Base-by-base conservation (phyloP, 1,140 invertebrate species). In the Musca vetustissima region DNA sequence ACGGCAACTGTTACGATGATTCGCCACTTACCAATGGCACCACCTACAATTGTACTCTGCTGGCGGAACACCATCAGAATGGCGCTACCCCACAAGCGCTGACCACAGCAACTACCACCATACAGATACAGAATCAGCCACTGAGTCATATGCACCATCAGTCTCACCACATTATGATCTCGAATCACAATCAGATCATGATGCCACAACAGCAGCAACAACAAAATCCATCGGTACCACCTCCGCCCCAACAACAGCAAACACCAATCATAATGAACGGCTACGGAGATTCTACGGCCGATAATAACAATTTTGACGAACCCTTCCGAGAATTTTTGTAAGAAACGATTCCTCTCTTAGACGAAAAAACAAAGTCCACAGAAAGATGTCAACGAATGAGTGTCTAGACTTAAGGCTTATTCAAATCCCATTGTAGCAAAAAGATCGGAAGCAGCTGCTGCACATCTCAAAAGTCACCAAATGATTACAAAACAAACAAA, bases 281-380 rank as follows among this genome's bases (percentile, higher is more conserved):
- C 21, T 80, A 78, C 48, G 52, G 70, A 4, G 78, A 80, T 76
- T 71, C 78, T 36, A 80, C 76, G 68, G 78, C 52, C 32, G 64
- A 69, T 53, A 69, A 69, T 24, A 70, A 80, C 69, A 80, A 78
- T 69, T 80, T 78, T 48, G 78, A 80, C 70, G 78, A 80, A 48
- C 78, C 78, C 7, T 80, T 80, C 64, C 75, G 78, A 57, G 78
- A 80, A 67, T 80, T 80, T 66, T 70, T 80, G 15, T 72, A 72
- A 69, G 36, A 53, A 61, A 17, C 28, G n/a, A 47, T 24, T 3
- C 7, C 19, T n/a, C n/a, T n/a, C n/a, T n/a, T n/a, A n/a, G 21
- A 48, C 3, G 8, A 48, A 65, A 49, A 65, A 49, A 47, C 28
- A 43, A 32, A 17, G 9, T 43, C 36, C 36, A 43, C 11, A 43